These are phyloP conservation scores for Hesperophylax magnus DNA, from an alignment of 1,140 invertebrate genomes.

Conservation along the genomic window DNA sequence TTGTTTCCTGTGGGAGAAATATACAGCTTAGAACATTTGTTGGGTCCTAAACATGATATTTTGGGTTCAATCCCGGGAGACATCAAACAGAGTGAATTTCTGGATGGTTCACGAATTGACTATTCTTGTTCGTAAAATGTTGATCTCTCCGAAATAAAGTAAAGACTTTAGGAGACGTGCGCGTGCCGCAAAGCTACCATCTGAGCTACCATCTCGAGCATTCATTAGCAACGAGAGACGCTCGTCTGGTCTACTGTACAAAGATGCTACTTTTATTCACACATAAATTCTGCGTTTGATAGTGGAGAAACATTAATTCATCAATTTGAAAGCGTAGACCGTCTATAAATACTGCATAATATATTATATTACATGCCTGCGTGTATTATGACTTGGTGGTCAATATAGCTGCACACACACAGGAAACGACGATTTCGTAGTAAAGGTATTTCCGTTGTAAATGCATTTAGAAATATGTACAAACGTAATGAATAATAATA, in stretches of 20 bases:
- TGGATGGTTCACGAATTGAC: constrained; percentile 18
- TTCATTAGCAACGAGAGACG: constrained; percentile 16
- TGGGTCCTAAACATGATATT: constrained; percentile 5
- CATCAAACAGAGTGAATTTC: constrained; percentile 34
- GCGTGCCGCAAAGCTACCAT: constrained; percentile 9
- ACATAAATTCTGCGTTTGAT: no score
- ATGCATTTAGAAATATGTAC: not conserved
- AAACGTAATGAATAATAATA: not conserved
- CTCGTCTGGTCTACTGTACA: no score
- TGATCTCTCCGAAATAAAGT: constrained; percentile 23
- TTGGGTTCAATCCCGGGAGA: constrained; percentile 31
- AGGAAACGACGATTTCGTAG: constrained; percentile 17
- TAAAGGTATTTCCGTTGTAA: constrained; percentile 23
- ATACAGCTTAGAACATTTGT: constrained; percentile 6
- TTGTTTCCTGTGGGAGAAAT: constrained; percentile 1
- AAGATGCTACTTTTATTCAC: no score
- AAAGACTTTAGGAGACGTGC: constrained; percentile 20
- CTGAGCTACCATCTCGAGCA: constrained; percentile 6
- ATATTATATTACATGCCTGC: not conserved
- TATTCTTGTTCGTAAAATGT: constrained; percentile 34
- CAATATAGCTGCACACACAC: constrained; percentile 1
- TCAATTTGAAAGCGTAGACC: no score
- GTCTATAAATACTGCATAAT: no score
- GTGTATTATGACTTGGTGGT: not conserved
- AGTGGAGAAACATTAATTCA: no score